Evolutionary conservation across 2,888 invertebrate species (phyloP), one percentile per base, ranked within the genome.

Genomic region (Netelia virgata): DNA sequence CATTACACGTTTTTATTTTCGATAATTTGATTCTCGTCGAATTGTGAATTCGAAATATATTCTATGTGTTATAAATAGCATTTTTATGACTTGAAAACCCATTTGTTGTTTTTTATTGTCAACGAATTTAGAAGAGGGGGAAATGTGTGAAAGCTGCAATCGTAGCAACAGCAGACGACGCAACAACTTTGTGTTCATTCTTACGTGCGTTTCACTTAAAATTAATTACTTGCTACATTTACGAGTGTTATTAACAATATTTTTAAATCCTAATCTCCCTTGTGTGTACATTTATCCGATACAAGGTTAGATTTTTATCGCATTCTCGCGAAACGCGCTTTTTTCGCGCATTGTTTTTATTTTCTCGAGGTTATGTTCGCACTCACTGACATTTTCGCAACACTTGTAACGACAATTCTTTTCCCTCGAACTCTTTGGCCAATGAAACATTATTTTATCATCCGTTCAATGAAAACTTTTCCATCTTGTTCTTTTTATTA

Each of bases 101-200:
- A 36, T 36, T 36, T 8, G 36, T 36, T 36, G 2, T 8, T 36
- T 36, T 36, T 36, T 36, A 36, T 6, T 36, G 36, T 36, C 36
- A 6, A 6, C 8, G 36, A 36, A 36, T 47, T 47, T 47, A 1
- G 11, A 47, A 14, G 47, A 14, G 47, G 10, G 47, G 47, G 47
- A 10, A 63, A 61, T 3, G 23, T 9, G 20, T 23, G 23, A 61
- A 23, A 11, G 68, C 57, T 59, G 69, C 59, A 18, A 61, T 61
- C 61, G 47, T 70, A 68, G 70, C 77, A 78, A 69, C 55, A 82
- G 82, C 82, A 82, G 82, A 82, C 82, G 82, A 82, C 76, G 59
- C 69, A 14, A 75, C 18, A 18, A 43, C 36, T 61, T 68, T 18
- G 55, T 64, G 41, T 53, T 47, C 1, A 16, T 69, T 23, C 28